Conservation (phyloP, 2,797 vertebrate species). For the Pelobates cultripes region DNA sequence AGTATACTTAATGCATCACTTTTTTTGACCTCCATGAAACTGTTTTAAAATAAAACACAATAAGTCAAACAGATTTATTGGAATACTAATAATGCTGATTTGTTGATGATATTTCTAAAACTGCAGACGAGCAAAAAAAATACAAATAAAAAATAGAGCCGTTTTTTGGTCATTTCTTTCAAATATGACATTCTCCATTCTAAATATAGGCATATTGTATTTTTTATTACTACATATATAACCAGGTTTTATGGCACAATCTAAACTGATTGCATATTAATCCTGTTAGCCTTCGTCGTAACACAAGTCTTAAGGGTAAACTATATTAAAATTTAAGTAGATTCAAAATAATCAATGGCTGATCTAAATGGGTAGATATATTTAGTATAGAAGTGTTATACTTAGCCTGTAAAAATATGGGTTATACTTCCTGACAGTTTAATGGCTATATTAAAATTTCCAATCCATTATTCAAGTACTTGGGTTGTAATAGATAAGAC, state of each 20-base stretch:
- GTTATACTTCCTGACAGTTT: conserved; percentile 36
- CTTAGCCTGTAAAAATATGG: conserved; percentile 18
- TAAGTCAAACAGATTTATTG: conserved; percentile 1
- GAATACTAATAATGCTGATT: neutral
- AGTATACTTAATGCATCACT: conserved; percentile 3
- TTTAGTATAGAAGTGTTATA: conserved; percentile 15
- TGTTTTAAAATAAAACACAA: neutral
- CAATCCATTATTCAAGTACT: conserved; percentile 34
- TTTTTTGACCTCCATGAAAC: neutral
- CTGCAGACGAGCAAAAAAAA: too few species aligned
- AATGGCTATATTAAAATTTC: conserved; percentile 34
- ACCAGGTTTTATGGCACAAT: neutral
- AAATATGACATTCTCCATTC: conserved; percentile 8
- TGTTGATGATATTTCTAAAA: neutral
- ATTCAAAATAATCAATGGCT: conserved; percentile 39
- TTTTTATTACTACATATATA: neutral
- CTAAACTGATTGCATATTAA: conserved; percentile 19
- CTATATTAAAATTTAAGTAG: conserved; percentile 37
- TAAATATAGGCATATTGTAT: conserved; percentile 7
- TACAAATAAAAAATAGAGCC: too few species aligned
- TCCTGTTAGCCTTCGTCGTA: conserved; percentile 9
- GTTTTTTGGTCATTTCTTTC: conserved; percentile 16
- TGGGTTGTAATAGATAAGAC: conserved; percentile 16
- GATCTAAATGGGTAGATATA: conserved; percentile 16
- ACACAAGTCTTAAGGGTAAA: conserved; percentile 10